Percentiles rank a stretch among this genome's conserved stretches.
phyloP scores from a whole-genome alignment of 2,797 vertebrate genomes.

The Poecilia velifera region DNA sequence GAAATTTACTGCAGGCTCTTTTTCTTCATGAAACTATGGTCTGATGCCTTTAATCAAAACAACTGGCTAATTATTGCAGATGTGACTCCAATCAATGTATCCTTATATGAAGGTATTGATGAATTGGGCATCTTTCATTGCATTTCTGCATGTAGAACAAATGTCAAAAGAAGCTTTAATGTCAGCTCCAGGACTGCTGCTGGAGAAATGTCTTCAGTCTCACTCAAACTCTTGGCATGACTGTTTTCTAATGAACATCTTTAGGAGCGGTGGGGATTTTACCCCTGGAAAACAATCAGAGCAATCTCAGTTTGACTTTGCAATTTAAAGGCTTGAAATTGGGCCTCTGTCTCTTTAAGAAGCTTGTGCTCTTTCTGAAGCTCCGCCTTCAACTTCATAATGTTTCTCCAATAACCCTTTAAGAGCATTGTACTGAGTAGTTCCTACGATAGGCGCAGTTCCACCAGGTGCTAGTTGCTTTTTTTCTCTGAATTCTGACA shows the following conservation, averaged over 20 bases:
- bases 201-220: conserved; percentile 6
- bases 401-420: too few relatives aligned
- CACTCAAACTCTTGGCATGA: neutral
- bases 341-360: too few relatives aligned
- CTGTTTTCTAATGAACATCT: neutral
- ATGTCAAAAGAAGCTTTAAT: conserved; percentile 68
- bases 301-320: neutral
- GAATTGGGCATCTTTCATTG: conserved; percentile 28
- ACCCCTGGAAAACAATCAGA: neutral
- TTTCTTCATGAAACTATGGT: conserved; percentile 46
- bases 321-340: too few relatives aligned
- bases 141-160: conserved; percentile 39
- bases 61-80: conserved; percentile 58
- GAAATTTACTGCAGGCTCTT: conserved; percentile 38
- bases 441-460: too few relatives aligned
- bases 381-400: too few relatives aligned
- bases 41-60: conserved; percentile 54
- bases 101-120: conserved; percentile 52
- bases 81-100: conserved; percentile 57
- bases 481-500: too few relatives aligned
- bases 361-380: too few relatives aligned
- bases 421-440: too few relatives aligned
- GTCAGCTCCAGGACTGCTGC: conserved; percentile 43
- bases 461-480: too few relatives aligned
- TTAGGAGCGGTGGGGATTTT: neutral